phyloP scores from a whole-genome alignment of 2,113 vertebrate species.

The Cyprinodon brontotheroides region DNA sequence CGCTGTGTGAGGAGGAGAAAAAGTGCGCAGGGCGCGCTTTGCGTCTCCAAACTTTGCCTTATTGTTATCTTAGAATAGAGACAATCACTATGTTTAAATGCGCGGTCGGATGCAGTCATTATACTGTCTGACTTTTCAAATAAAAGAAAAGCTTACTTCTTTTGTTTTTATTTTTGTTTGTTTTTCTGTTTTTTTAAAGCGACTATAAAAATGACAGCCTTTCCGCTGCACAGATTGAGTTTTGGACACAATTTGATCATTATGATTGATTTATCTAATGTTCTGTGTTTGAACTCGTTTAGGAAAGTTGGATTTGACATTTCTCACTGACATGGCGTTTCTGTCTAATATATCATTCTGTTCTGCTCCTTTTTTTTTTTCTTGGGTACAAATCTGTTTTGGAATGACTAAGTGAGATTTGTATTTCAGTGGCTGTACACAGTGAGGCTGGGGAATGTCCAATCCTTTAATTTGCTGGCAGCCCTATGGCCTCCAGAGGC shows the following conservation, averaged over 20 bases:
- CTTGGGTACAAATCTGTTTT: not conserved
- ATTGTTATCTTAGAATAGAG: conserved; percentile 28
- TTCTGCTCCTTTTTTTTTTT: not conserved
- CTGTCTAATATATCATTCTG: not conserved
- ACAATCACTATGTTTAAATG: conserved; percentile 50
- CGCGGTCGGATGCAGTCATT: conserved; percentile 36
- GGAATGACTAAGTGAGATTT: not conserved
- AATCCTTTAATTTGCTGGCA: not conserved
- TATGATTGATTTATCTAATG: conserved; percentile 45
- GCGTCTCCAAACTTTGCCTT: conserved; percentile 43
- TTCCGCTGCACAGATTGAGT: conserved; percentile 30
- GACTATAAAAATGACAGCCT: conserved; percentile 49
- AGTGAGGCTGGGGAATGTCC: not conserved
- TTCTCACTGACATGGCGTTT: not conserved
- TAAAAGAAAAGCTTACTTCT: not conserved
- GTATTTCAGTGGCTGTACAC: not conserved
- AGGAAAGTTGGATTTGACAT: conserved; percentile 22
- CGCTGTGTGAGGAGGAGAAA: conserved; percentile 36
- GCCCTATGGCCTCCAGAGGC: not conserved
- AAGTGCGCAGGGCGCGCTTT: conserved; percentile 10
- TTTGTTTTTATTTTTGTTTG: not conserved
- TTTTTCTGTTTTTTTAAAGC: not conserved
- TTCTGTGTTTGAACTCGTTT: conserved; percentile 9
- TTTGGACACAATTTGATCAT: not conserved
- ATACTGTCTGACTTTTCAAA: conserved; percentile 46